Evolutionary conservation across 1,140 invertebrate genomes (phyloP), one percentile per base, ranked within the genome.

Genomic region (Formica selysi): DNA sequence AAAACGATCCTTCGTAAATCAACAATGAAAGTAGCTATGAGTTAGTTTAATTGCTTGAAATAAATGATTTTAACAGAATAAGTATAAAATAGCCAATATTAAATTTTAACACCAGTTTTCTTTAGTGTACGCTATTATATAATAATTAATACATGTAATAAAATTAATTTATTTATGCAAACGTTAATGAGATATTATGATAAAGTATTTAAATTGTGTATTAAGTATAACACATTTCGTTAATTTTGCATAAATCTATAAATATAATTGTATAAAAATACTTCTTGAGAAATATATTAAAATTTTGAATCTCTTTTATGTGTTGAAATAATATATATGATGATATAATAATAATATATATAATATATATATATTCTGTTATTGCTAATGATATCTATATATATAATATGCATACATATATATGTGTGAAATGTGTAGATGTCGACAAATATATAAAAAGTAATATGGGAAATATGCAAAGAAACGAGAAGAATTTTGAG

Each of bases 401-500:
- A 10, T 38, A 6, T 22, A 32, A 32, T 4, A 32, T 3, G 1
- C 2, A 32, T 32, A 32, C 3, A 32, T 32, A 32, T 32, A 32
- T 32, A 32, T 32, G 3, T 32, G 3, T 3, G 32, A 3, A 32
- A 32, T 16, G 29, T 85, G 26, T 32, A 48, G 36, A 62, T 32
- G 38, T 11, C 10, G 54, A 71, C 32, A 41, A 76, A 54, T n/a
- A 48, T 41, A 10, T 41, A n/a, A 73, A 11, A 19, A 62, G 41
- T 11, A 76, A 51, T 51, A 59, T 38, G 22, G 38, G 32, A 22
- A 48, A 61, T 36, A 11, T 36, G 19, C 79, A 16, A 54, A 73
- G n/a, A 22, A 81, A 11, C 11, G 79, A 78, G 22, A 74, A 85
- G 44, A 85, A 78, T 67, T 59, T 79, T 5, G 73, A 29, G 22